Conservation (phyloP, 2,888 invertebrate genomes). For the Netelia virgata region DNA sequence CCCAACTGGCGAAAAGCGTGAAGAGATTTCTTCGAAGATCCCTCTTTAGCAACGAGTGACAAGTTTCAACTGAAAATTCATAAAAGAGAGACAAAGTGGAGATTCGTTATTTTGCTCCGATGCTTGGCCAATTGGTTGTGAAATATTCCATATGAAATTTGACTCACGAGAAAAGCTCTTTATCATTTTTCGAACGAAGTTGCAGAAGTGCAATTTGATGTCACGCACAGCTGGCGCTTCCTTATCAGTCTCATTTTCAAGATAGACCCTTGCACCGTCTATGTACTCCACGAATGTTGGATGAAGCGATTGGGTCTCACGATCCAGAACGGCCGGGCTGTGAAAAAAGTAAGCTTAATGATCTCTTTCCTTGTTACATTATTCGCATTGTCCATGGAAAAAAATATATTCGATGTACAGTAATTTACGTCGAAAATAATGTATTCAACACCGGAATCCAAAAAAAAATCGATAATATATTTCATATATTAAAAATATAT, state of each 20-base stretch:
- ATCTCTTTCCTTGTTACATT: background rate
- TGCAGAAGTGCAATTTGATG: conserved; percentile 96
- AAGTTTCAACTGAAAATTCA: conserved; percentile 92
- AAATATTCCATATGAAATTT: background rate
- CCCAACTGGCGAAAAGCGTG: conserved; percentile 97
- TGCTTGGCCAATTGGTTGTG: background rate
- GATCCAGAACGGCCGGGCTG: conserved; percentile 93
- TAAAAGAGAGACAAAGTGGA: background rate
- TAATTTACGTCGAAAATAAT: background rate
- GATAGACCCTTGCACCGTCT: conserved; percentile 95
- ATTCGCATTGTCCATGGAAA: background rate
- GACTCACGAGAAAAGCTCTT: conserved; percentile 95
- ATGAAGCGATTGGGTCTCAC: conserved; percentile 93
- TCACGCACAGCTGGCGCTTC: conserved; percentile 95
- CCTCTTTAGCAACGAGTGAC: conserved; percentile 93
- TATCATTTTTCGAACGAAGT: conserved; percentile 96
- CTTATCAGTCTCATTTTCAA: conserved; percentile 97
- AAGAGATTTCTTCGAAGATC: conserved; percentile 95
- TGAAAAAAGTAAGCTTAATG: too few relatives aligned
- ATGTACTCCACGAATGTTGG: conserved; percentile 97
- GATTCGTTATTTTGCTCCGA: background rate
- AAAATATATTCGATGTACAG: background rate
- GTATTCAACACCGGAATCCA: background rate
- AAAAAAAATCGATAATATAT: background rate
- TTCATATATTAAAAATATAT: background rate